Evolutionary conservation across 2,113 vertebrate species (phyloP).

Genomic region (Alectura lathami): DNA sequence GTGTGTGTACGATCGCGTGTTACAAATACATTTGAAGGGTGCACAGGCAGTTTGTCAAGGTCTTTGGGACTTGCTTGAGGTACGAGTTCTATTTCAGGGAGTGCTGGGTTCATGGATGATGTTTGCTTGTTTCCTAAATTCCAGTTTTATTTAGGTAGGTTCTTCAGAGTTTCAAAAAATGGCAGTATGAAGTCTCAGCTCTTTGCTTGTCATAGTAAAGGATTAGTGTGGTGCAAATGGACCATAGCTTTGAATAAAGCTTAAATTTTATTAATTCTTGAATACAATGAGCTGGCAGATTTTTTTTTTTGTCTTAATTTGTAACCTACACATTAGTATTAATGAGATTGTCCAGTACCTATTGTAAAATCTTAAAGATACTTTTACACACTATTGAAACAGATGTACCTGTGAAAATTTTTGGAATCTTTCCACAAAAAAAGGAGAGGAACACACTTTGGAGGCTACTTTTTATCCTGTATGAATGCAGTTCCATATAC

Average conservation of each 20-base stretch:
- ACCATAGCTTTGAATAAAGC: background rate
- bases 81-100: background rate
- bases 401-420: conserved; percentile 88
- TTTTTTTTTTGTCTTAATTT: background rate
- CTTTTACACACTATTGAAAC: conserved; percentile 42
- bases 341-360: background rate
- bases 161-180: background rate
- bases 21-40: background rate
- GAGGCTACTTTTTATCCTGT: conserved; percentile 85
- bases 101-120: background rate
- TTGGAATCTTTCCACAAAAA: conserved; percentile 82
- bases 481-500: conserved; percentile 85
- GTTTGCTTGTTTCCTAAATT: background rate
- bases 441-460: conserved; percentile 81
- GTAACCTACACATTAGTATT: background rate
- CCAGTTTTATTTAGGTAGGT: background rate
- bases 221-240: background rate
- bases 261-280: background rate
- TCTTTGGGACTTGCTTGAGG: background rate
- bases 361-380: background rate
- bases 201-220: background rate
- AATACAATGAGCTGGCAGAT: background rate
- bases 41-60: background rate
- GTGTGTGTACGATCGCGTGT: background rate
- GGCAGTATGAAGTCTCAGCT: background rate